phyloP scores from a whole-genome alignment of 2,797 vertebrate species.

The Rhincodon typus region DNA sequence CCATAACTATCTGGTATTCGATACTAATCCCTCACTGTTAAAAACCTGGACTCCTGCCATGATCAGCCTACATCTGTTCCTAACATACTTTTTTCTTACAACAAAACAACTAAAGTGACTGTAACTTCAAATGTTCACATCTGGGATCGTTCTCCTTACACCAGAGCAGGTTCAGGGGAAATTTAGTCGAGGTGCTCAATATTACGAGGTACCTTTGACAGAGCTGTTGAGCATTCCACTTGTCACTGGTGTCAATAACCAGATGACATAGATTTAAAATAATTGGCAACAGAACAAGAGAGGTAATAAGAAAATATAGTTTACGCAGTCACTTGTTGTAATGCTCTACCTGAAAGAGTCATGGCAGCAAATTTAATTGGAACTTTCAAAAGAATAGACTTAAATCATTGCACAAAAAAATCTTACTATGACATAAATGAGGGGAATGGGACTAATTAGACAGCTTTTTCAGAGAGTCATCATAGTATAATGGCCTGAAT shows the following conservation, averaged over 20 bases:
- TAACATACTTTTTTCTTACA: background rate
- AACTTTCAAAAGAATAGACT: background rate
- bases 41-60: slow-evolving; percentile 4
- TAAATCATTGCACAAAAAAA: background rate
- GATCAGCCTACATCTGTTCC: background rate
- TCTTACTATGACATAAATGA: background rate
- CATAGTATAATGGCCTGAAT: background rate
- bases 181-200: background rate
- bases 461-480: background rate
- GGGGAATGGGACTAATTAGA: background rate
- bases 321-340: background rate
- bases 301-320: background rate
- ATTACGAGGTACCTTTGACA: background rate
- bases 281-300: background rate
- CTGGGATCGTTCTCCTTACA: background rate
- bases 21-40: slow-evolving; percentile 27
- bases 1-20: slow-evolving; percentile 6
- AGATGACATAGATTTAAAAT: background rate
- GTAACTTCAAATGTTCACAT: background rate
- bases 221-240: background rate
- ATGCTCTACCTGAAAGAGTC: background rate
- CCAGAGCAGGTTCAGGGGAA: background rate
- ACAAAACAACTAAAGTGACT: background rate
- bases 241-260: background rate
- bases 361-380: background rate